phyloP scores from a whole-genome alignment of 2,113 vertebrate species.

The cat (Felis catus) region DNA sequence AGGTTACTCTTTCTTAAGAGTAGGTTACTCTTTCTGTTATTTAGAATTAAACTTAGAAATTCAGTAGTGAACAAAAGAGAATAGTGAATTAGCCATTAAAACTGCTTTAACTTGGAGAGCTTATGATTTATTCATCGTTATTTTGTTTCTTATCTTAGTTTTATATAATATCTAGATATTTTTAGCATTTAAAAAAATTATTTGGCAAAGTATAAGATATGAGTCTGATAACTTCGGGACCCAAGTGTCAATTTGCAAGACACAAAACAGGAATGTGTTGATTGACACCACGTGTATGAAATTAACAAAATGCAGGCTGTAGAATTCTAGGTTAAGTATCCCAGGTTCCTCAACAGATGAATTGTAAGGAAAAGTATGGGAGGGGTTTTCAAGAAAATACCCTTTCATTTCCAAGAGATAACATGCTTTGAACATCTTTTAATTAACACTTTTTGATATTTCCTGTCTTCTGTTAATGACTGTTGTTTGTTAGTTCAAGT shows the following conservation, averaged over 20 bases:
- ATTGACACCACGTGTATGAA: background rate
- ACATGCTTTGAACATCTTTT: background rate
- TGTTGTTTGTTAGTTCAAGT: background rate
- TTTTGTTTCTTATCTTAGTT: background rate
- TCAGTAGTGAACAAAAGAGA: background rate
- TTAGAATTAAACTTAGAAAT: background rate
- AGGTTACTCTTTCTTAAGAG: background rate
- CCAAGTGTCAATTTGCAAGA: background rate
- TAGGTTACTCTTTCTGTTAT: background rate
- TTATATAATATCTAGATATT: background rate
- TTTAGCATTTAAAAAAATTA: background rate
- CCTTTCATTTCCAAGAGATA: background rate
- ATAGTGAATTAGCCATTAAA: background rate
- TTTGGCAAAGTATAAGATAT: background rate
- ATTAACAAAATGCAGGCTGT: background rate
- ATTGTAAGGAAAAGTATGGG: background rate
- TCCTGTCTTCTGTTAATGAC: background rate
- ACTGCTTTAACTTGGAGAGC: constrained; percentile 20
- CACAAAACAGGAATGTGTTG: background rate
- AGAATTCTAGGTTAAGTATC: background rate
- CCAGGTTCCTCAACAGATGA: background rate
- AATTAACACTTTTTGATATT: background rate
- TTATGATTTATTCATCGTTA: background rate
- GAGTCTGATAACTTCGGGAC: background rate
- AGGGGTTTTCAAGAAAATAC: constrained; percentile 3